A percentile compares a stretch with the other conserved stretches of the same genome.
These are phyloP conservation scores for Entomyzon cyanotis DNA, from an alignment of 2,113 vertebrate genomes.

Conservation along the genomic window DNA sequence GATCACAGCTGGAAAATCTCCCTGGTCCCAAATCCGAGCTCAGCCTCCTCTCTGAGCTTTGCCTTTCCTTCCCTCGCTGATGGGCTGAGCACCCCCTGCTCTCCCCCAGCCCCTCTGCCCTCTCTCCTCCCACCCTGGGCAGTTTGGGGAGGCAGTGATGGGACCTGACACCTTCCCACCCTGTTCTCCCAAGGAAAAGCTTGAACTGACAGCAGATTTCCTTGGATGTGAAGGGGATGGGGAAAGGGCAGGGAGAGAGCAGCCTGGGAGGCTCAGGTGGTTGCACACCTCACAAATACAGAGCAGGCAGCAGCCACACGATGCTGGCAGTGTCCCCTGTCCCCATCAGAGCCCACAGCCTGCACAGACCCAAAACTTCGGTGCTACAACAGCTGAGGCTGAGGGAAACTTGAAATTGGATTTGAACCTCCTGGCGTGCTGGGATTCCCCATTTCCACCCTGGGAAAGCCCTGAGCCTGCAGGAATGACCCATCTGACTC, in stretches of 20 bases:
- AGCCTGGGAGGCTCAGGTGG: neutral
- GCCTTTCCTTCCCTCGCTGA: neutral
- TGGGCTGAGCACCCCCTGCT: neutral
- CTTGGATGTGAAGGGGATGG: neutral
- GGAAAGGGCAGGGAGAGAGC: neutral
- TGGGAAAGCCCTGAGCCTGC: neutral
- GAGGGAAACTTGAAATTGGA: neutral
- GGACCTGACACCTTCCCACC: accelerated
- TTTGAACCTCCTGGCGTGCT: neutral
- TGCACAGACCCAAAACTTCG: neutral
- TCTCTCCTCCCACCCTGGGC: neutral
- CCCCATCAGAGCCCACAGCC: neutral
- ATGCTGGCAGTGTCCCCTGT: neutral
- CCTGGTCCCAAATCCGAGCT: neutral
- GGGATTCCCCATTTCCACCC: neutral
- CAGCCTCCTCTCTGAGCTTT: neutral
- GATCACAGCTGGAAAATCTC: neutral
- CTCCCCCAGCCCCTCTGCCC: neutral
- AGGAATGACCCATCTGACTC: neutral
- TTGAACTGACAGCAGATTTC: accelerated
- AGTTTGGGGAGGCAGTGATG: neutral
- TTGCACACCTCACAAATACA: accelerated
- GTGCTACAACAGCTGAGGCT: accelerated
- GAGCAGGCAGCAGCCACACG: neutral
- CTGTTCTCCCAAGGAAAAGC: neutral